These are phyloP conservation scores for Lytechinus pictus DNA, from an alignment of 35 echinoderm and acorn worm genomes.

Conservation along the genomic window DNA sequence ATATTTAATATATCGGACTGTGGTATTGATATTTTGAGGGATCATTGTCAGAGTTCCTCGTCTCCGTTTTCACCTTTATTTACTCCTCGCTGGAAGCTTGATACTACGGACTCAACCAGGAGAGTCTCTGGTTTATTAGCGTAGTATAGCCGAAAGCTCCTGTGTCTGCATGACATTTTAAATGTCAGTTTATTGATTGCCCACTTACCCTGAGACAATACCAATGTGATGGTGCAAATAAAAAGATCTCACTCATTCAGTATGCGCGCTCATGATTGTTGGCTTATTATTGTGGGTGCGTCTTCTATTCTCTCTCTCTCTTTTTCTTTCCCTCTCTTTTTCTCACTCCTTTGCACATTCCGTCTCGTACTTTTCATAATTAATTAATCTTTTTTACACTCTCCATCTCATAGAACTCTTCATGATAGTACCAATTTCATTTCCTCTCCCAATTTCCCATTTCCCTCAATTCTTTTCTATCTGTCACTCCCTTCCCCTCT, in stretches of 20 bases:
- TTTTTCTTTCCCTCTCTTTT: not conserved
- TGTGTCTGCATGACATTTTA: constrained; percentile 3
- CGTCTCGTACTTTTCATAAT: too few species aligned
- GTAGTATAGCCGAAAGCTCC: not conserved
- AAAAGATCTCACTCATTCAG: not conserved
- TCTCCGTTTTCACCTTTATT: not conserved
- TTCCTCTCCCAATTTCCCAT: not conserved
- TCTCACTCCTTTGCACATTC: not conserved
- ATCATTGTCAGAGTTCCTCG: not conserved
- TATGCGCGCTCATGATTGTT: not conserved
- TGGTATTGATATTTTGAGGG: too few species aligned
- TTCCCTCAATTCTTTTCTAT: not conserved
- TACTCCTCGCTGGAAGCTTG: not conserved
- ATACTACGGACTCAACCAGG: not conserved
- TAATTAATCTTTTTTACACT: too few species aligned
- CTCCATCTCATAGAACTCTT: not conserved
- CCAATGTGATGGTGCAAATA: not conserved
- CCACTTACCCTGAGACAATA: constrained; percentile 2
- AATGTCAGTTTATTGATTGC: constrained; percentile 13
- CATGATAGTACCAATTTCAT: not conserved
- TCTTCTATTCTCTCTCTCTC: not conserved
- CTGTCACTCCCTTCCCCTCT: not conserved
- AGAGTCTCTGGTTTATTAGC: not conserved
- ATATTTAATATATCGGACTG: too few species aligned
- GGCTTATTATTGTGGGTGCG: not conserved